Conservation (phyloP, 2,797 vertebrate genomes). For the Mionectes olivaceus region DNA sequence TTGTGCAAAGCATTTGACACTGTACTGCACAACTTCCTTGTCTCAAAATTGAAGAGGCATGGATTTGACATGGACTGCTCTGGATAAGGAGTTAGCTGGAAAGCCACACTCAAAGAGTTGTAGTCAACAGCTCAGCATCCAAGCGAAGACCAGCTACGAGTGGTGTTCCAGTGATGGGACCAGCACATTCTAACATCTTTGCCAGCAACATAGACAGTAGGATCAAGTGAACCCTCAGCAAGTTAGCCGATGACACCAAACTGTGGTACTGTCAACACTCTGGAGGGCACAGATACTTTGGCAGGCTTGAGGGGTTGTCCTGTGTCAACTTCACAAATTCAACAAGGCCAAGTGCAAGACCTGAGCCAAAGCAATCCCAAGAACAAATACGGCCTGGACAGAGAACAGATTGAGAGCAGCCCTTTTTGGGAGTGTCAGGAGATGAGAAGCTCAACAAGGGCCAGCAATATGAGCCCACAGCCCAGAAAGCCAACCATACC, state of each 20-base stretch:
- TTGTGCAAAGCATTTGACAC: background rate
- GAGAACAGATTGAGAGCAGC: background rate
- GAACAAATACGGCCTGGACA: background rate
- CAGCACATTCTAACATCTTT: background rate
- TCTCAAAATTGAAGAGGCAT: background rate
- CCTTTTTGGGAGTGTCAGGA: background rate
- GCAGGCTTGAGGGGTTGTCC: background rate
- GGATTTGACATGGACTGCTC: background rate
- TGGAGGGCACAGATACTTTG: background rate
- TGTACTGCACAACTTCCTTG: background rate
- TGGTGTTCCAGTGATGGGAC: background rate
- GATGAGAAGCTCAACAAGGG: background rate
- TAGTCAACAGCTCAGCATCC: background rate
- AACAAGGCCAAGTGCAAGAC: background rate
- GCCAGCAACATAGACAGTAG: background rate
- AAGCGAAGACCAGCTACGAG: rapidly evolving
- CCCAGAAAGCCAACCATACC: background rate
- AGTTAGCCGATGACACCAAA: background rate
- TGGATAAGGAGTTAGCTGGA: background rate
- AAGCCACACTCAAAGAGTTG: background rate
- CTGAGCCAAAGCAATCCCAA: background rate
- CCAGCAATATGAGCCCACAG: background rate
- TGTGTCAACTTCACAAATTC: background rate
- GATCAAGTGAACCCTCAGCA: background rate
- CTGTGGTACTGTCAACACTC: rapidly evolving